Evolutionary conservation across 2,888 invertebrate genomes (phyloP).

Genomic region (Drosophila engyochracea): DNA sequence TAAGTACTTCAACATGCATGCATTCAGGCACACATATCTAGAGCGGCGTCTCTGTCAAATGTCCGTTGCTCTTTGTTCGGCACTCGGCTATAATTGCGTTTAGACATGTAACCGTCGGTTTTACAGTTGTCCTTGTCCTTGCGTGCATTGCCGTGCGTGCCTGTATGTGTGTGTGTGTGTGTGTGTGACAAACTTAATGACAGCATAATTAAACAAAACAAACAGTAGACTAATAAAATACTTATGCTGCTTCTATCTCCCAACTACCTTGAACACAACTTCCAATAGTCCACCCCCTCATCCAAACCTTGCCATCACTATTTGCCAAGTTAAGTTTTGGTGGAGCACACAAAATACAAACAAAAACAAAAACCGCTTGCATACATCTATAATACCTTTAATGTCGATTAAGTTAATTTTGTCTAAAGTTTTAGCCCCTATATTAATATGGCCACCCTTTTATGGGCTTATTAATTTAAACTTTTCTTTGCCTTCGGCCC

Average conservation of each 20-base stretch:
- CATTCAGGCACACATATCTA: not conserved
- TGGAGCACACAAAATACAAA: not conserved
- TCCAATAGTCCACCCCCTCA: slow-evolving; percentile 5
- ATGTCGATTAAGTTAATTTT: not conserved
- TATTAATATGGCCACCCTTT: not conserved
- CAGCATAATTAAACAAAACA: slow-evolving; percentile 79
- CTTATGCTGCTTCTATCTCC: slow-evolving; percentile 56
- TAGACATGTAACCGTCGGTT: slow-evolving; percentile 76
- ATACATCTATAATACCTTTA: not conserved
- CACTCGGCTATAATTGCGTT: slow-evolving; percentile 70
- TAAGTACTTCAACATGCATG: not conserved
- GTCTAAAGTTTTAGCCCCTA: not conserved
- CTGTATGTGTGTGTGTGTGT: slow-evolving; percentile 30
- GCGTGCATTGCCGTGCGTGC: not conserved
- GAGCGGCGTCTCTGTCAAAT: slow-evolving; percentile 30
- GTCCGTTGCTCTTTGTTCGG: slow-evolving; percentile 46
- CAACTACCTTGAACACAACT: slow-evolving; percentile 45
- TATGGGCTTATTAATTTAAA: not conserved
- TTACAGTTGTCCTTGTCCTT: slow-evolving; percentile 37
- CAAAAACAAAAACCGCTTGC: not conserved
- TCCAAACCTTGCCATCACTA: not conserved
- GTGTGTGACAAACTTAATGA: slow-evolving; percentile 71
- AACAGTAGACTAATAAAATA: slow-evolving; percentile 77
- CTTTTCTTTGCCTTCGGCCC: not conserved
- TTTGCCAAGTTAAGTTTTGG: not conserved